phyloP scores from a whole-genome alignment of 2,797 vertebrate species.

The Typhlichthys eigenmanni region DNA sequence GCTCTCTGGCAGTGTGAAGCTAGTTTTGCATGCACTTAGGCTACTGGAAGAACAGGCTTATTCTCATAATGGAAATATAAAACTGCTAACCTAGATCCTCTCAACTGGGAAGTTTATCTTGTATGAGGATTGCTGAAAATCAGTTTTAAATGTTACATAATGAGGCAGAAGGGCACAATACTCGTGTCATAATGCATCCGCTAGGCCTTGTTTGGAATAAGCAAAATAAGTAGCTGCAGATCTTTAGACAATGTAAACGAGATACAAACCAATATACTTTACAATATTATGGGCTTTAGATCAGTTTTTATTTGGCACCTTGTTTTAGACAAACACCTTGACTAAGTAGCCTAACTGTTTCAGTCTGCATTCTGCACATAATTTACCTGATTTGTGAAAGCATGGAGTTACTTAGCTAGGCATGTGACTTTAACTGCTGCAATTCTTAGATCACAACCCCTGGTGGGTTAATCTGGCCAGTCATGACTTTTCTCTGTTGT shows the following conservation, averaged over 20 bases:
- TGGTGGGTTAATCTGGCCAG: not conserved
- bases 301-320: constrained; percentile 46
- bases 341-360: constrained; percentile 18
- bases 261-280: constrained; percentile 48
- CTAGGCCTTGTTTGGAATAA: constrained; percentile 43
- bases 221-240: constrained; percentile 44
- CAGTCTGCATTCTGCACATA: constrained; percentile 36
- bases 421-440: not conserved
- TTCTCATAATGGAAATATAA: constrained; percentile 55
- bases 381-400: constrained; percentile 33
- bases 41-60: constrained; percentile 34
- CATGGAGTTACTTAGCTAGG: too few relatives aligned
- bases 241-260: constrained; percentile 43
- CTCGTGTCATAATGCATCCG: constrained; percentile 57
- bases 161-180: constrained; percentile 45
- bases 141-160: constrained; percentile 46
- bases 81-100: constrained; percentile 38
- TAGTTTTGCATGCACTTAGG: constrained; percentile 27
- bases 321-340: constrained; percentile 50
- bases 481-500: constrained; percentile 3
- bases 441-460: not conserved
- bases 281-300: constrained; percentile 28
- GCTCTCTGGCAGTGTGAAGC: constrained; percentile 17
- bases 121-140: constrained; percentile 29
- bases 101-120: constrained; percentile 45